Conservation (phyloP, 2,797 vertebrate species). For the Tapirus indicus region DNA sequence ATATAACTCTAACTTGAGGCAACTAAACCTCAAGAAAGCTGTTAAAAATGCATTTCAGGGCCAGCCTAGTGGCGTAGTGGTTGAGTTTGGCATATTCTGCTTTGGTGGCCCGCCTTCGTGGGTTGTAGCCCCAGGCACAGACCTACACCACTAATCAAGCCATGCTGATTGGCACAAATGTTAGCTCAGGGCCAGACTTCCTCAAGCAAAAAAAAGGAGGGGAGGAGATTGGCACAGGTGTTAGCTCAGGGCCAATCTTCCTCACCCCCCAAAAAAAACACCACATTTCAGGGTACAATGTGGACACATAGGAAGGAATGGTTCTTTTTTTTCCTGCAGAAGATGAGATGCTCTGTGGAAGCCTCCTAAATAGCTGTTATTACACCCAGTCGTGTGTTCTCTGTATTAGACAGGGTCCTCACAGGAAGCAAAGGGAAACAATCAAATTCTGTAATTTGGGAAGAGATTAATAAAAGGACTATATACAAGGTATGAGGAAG, state of each 20-base stretch:
- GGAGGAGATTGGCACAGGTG: no score
- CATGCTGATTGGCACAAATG: no score
- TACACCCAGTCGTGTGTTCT: not conserved
- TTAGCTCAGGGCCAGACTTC: no score
- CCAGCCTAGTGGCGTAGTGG: no score
- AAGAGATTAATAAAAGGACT: not conserved
- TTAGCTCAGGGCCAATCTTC: no score
- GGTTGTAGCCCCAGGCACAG: no score
- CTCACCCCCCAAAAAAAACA: no score
- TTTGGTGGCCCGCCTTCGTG: no score
- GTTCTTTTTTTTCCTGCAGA: not conserved
- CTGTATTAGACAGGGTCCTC: not conserved
- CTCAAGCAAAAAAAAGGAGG: no score
- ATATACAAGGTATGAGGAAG: not conserved
- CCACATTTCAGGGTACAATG: not conserved
- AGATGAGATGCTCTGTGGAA: not conserved
- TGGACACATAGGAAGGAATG: not conserved
- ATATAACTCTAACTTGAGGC: not conserved
- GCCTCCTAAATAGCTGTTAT: not conserved
- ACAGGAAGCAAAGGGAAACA: not conserved
- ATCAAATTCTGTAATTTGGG: not conserved
- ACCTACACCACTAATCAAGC: no score
- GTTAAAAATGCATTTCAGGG: not conserved
- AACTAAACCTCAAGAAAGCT: not conserved
- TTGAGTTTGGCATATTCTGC: no score